phyloP scores from a whole-genome alignment of 2,797 vertebrate species.

The Periparus ater region DNA sequence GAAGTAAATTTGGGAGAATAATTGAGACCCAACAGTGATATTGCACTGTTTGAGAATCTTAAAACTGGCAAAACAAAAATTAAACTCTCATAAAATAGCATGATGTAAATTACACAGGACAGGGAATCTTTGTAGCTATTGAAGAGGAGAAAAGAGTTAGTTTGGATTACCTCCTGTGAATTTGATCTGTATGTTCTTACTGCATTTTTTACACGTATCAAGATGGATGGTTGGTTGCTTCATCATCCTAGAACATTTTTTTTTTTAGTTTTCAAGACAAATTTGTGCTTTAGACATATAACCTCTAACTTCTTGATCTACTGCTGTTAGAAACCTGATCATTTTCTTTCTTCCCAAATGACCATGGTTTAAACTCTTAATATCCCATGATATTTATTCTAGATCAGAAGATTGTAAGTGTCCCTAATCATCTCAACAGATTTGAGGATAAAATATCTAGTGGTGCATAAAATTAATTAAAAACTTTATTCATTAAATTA shows the following conservation, averaged over 20 bases:
- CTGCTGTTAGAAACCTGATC: not conserved
- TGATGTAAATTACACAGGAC: not conserved
- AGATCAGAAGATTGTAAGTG: not conserved
- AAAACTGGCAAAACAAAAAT: not conserved
- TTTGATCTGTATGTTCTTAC: not conserved
- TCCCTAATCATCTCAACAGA: not conserved
- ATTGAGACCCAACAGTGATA: not conserved
- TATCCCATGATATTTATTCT: not conserved
- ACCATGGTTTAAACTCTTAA: not conserved
- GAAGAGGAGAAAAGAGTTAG: not conserved
- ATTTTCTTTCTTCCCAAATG: not conserved
- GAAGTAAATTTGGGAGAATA: not conserved
- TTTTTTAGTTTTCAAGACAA: not conserved
- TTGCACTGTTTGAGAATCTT: not conserved
- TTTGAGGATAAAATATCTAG: not conserved
- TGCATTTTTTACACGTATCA: not conserved
- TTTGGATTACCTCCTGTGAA: not conserved
- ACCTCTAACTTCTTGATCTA: not conserved
- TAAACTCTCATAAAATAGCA: not conserved
- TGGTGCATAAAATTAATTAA: not conserved
- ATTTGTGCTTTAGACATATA: not conserved
- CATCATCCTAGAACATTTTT: not conserved
- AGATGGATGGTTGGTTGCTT: not conserved
- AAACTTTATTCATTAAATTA: not conserved
- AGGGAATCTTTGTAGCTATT: not conserved